Conservation (phyloP, 2,113 vertebrate genomes). For the Nyctereutes procyonoides region DNA sequence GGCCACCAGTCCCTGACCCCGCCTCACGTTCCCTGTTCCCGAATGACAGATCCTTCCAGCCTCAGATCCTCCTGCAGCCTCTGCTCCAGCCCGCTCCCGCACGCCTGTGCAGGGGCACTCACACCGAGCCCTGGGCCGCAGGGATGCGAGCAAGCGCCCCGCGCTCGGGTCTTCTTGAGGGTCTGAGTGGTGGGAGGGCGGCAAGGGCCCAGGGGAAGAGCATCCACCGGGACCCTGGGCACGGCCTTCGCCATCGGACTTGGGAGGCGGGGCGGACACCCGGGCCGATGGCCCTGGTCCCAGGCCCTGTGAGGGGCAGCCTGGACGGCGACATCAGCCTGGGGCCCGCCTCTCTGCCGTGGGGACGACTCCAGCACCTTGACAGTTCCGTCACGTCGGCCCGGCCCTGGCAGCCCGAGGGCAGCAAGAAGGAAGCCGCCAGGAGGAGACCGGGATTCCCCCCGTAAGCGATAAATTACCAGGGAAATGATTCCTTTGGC, state of each 20-base stretch:
- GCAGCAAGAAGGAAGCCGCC: not conserved
- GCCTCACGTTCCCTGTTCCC: not conserved
- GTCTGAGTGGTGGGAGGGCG: not conserved
- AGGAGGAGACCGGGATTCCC: not conserved
- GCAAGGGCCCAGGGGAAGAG: not conserved
- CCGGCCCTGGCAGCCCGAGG: accelerated
- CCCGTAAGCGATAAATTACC: accelerated
- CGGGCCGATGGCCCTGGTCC: not conserved
- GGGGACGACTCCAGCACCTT: accelerated
- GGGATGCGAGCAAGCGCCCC: not conserved
- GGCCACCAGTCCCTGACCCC: not conserved
- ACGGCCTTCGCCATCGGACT: not conserved
- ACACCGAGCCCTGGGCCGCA: not conserved
- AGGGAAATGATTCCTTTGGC: not conserved
- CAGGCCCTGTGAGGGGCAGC: not conserved
- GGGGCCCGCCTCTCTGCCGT: not conserved
- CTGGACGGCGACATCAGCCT: too few species aligned
- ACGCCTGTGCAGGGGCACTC: accelerated
- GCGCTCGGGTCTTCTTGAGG: not conserved
- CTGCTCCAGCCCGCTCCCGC: not conserved
- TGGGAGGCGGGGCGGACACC: too few species aligned
- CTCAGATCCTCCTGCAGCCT: too few species aligned
- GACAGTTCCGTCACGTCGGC: accelerated
- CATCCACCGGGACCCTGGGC: not conserved
- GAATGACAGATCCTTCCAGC: not conserved